Base-by-base conservation (phyloP, 2,797 vertebrate genomes). In the Eurystomus glaucurus region DNA sequence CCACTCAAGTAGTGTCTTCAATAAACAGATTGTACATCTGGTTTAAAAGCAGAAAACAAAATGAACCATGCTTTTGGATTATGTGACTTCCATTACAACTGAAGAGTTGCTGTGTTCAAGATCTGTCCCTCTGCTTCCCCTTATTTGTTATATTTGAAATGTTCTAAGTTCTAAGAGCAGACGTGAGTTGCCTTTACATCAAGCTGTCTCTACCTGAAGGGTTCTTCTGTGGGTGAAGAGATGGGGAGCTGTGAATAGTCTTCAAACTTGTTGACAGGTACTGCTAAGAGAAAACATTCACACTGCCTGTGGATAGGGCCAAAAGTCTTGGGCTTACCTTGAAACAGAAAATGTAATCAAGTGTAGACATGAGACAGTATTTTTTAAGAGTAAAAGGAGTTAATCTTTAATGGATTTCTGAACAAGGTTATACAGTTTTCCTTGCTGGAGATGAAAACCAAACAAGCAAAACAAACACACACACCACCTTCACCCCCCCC, bases 11-110 rank as follows among this genome's bases (percentile, higher is more conserved):
- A 68, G 29, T 55, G 39, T 70, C 64, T 88, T 91, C n/a, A 14
- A 39, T 85, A 92, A 93, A 94, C 37, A 82, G 80, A 68, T 50
- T 76, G 66, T 90, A 87, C 48, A 79, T 66, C 79, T 91, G 52
- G 1, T 71, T 84, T 74, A 72, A 54, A 41, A 85, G 29, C 43
- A n/a, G 3, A 39, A 26, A 50, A 46, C 6, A 51, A 37, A 80
- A 48, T 37, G 88, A 80, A 15, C 50, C 9, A 60, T 25, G 9
- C 6, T 84, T 77, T 37, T 76, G 48, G 51, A 35, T 78, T 86
- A 21, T 62, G 37, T 64, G 66, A 58, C 35, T 88, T 92, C 58
- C 23, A 48, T 89, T 87, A 39, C 43, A 55, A 28, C 41, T 74
- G 29, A 74, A 77, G 60, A 77, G 31, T 22, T 79, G 19, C 37